Conservation (phyloP, 2,888 invertebrate genomes). For the Leptopilina drosophilae region DNA sequence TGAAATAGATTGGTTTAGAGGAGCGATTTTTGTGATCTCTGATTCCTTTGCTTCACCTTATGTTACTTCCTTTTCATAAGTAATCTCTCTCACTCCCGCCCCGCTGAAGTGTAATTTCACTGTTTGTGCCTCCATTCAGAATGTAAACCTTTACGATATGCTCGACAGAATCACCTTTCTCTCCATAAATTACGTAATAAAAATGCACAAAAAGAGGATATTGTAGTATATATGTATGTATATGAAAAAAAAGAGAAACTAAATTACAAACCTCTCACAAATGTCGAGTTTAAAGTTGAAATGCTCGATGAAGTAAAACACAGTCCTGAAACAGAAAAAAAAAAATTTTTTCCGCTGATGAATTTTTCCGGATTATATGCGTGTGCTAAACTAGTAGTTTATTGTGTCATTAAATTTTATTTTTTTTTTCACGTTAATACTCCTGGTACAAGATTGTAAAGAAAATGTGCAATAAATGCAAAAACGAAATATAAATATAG, state of each 20-base stretch:
- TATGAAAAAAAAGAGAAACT: neutral
- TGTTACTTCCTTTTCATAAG: constrained; percentile 15
- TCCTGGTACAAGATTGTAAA: too few species aligned
- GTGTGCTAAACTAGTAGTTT: neutral
- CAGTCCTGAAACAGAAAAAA: constrained; percentile 24
- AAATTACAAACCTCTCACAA: constrained; percentile 27
- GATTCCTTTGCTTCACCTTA: neutral
- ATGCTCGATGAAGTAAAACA: constrained; percentile 28
- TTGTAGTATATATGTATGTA: too few species aligned
- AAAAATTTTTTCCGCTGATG: neutral
- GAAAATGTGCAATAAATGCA: too few species aligned
- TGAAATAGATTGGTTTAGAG: neutral
- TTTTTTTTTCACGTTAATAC: too few species aligned
- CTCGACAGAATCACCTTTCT: neutral
- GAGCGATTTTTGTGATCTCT: neutral
- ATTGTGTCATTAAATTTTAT: neutral
- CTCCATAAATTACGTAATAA: constrained; percentile 2
- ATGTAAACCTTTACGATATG: constrained; percentile 25
- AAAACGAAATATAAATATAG: too few species aligned
- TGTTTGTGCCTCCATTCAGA: neutral
- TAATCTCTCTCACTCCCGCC: neutral
- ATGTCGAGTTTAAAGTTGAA: constrained; percentile 19
- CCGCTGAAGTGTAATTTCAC: constrained; percentile 2
- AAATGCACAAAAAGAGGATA: neutral
- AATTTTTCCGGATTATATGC: neutral